phyloP scores from a whole-genome alignment of 2,888 invertebrate genomes.

The Dasypolia templi region DNA sequence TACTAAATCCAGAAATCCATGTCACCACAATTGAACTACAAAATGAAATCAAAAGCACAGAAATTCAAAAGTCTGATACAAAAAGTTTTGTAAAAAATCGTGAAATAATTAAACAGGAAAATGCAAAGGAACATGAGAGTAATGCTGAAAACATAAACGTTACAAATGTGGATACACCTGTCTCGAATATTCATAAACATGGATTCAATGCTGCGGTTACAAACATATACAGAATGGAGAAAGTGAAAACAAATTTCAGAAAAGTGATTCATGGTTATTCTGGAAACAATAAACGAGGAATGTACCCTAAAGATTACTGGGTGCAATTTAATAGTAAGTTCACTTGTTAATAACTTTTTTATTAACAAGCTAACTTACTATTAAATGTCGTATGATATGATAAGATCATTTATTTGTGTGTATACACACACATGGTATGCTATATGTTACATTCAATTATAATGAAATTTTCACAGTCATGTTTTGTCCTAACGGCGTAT shows the following conservation, averaged over 20 bases:
- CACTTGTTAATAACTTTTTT: not conserved
- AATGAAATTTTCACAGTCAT: not conserved
- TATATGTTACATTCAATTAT: not conserved
- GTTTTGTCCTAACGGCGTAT: not conserved
- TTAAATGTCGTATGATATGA: not conserved
- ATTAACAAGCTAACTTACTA: no score
- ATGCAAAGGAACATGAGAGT: not conserved
- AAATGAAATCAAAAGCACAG: conserved; percentile 36
- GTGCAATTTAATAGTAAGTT: conserved; percentile 37
- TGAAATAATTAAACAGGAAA: conserved; percentile 1
- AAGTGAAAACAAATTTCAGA: not conserved
- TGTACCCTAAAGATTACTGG: conserved; percentile 22
- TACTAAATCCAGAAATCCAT: conserved; percentile 9
- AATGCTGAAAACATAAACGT: not conserved
- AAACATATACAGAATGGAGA: conserved; percentile 1
- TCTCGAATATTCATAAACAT: not conserved
- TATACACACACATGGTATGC: not conserved
- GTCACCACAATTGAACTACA: conserved; percentile 6
- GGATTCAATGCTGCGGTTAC: not conserved
- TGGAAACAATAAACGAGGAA: not conserved
- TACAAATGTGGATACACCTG: not conserved
- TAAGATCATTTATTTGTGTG: not conserved
- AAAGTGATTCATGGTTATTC: not conserved
- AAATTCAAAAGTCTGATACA: conserved; percentile 15
- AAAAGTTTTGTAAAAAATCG: not conserved